Evolutionary conservation across 2,888 invertebrate species (phyloP), one percentile per base, ranked within the genome.

Genomic region (Acrocyrtus sp.): DNA sequence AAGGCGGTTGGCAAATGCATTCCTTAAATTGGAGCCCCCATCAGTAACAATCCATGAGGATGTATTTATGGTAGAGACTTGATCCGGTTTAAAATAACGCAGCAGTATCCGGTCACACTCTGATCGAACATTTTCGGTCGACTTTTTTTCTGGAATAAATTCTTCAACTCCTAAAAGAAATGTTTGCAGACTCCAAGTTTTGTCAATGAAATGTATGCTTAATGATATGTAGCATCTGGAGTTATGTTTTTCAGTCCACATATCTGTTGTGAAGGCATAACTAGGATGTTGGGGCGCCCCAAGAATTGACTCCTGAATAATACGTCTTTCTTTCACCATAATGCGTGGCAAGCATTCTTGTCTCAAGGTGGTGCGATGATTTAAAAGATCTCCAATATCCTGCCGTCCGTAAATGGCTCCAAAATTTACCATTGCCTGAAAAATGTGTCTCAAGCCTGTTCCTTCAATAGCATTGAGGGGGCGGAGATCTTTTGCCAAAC

Each of bases 191-290:
- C 39, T 29, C 24, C 24, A 61, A 1, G 39, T 17, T 21, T 21
- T 4, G 29, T 69, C 19, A 4, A 69, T 34, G 27, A 19, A 61
- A 34, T 69, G 69, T 10, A 61, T 21, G 0, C 51, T 12, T 1
- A 69, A 19, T 15, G 69, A 69, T 4, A 69, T n/a, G 27, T 58
- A 69, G 10, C 45, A 3, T n/a, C 69, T 22, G 3, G 26, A 22
- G 21, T 69, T 29, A 17, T 29, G 29, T 10, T 45, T 4, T 4
- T 69, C 69, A 0, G 61, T 41, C 69, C 69, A 69, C 69, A 69
- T 61, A 47, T 69, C 69, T 1, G 34, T 27, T n/a, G 61, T 69
- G 17, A 69, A 61, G 4, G 51, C 1, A 0, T 51, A 43, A 1
- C 21, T 39, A 6, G 51, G 50, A 39, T 29, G 26, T 6, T 26